Base-by-base conservation (phyloP, 2,113 vertebrate genomes). In the Synchiropus splendidus region DNA sequence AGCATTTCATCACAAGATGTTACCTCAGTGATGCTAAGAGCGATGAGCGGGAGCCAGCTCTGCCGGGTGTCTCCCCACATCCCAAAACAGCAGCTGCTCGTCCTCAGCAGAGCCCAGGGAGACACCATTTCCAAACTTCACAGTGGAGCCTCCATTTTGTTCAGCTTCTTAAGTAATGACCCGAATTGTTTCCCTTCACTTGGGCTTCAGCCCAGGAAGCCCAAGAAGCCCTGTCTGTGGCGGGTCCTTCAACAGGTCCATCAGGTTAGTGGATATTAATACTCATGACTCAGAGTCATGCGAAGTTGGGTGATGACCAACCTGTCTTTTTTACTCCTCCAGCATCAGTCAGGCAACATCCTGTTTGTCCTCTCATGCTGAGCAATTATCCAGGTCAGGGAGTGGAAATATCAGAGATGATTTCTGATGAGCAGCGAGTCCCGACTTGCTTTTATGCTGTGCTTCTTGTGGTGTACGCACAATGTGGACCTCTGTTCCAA, bases 41-140 rank as follows among this genome's bases (percentile, higher is more conserved):
- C n/a, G n/a, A n/a, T n/a, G n/a, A n/a, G n/a, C n/a, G n/a, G n/a
- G n/a, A n/a, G n/a, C 54, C 57, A 59, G 58, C 15, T 46, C 56
- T 58, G 65, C 78, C 81, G 80, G 78, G 77, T 82, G 80, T 72
- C 59, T 82, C 53, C 36, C 59, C 48, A 49, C 51, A 40, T 72
- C 60, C 51, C 43, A 55, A 52, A 51, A 73, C n/a, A n/a, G n/a
- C n/a, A n/a, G n/a, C n/a, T 74, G 53, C 18, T 55, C 34, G 48
- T 53, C 57, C 67, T 49, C 71, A 60, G 14, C 57, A 75, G 58
- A 67, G 63, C 72, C 79, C 61, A 5, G 41, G 45, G 54, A 70
- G 60, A 74, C 69, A 53, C 75, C 69, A 73, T 77, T 64, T 73
- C 63, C 69, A 64, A 60, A 69, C 12, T 15, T 42, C 15, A 55